phyloP scores from a whole-genome alignment of 2,113 vertebrate genomes.

The Grammomys dolichurus region DNA sequence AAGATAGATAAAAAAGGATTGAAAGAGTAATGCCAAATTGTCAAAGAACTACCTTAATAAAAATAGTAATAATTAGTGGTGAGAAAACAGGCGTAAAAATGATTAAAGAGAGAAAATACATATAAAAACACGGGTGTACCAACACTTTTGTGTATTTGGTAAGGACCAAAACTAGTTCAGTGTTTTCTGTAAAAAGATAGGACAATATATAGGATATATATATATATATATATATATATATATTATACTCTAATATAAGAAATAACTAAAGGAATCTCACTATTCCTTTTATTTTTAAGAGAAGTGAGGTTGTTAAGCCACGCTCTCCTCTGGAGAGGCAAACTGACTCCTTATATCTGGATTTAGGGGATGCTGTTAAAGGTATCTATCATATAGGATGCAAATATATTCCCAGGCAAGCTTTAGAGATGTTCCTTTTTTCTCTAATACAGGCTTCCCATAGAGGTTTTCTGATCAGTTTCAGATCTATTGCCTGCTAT shows the following conservation, averaged over 20 bases:
- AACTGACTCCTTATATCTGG: neutral
- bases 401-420: neutral
- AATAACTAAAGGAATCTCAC: neutral
- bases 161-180: neutral
- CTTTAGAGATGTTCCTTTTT: neutral
- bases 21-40: neutral
- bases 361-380: neutral
- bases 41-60: neutral
- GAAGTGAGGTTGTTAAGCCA: neutral
- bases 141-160: neutral
- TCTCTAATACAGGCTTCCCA: neutral
- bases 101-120: slow-evolving; percentile 1
- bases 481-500: neutral
- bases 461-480: neutral
- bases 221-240: neutral
- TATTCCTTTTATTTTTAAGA: neutral
- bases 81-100: neutral
- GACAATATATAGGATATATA: neutral
- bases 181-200: neutral
- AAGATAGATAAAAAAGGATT: too few species aligned
- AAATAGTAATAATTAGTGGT: neutral
- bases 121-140: neutral
- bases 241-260: neutral
- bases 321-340: neutral
- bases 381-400: neutral